Evolutionary conservation across 2,113 vertebrate species (phyloP).

Genomic region (Oreocharis arfaki): DNA sequence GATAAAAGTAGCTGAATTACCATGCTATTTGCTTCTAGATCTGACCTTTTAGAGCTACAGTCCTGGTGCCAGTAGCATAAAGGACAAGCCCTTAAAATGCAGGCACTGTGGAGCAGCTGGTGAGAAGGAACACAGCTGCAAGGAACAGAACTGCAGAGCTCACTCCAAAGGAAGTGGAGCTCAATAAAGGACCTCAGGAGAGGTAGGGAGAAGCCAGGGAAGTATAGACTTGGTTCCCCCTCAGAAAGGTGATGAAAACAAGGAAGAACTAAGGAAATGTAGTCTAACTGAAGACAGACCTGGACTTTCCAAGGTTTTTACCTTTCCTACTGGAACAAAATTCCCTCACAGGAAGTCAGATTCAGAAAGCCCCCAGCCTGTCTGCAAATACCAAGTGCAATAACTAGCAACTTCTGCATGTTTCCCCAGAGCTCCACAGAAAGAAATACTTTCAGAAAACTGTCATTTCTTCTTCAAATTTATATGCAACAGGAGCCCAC

Average conservation of each 20-base stretch:
- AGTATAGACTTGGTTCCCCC: not conserved
- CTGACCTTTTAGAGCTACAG: not conserved
- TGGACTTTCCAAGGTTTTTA: not conserved
- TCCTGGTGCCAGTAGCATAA: not conserved
- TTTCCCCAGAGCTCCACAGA: not conserved
- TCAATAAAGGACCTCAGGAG: not conserved
- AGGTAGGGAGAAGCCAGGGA: not conserved
- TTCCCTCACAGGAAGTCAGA: not conserved
- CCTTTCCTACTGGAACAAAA: not conserved
- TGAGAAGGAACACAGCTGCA: not conserved
- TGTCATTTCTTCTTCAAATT: not conserved
- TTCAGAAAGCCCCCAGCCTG: not conserved
- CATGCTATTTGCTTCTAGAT: not conserved
- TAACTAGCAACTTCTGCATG: not conserved
- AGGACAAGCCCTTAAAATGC: not conserved
- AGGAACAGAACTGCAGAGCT: not conserved
- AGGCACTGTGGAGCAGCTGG: not conserved
- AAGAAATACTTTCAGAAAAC: not conserved
- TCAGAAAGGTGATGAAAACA: not conserved
- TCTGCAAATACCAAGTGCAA: not conserved
- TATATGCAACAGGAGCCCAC: not conserved
- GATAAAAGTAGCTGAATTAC: not conserved
- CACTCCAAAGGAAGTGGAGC: not conserved
- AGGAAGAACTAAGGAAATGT: not conserved
- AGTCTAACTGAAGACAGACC: not conserved